Evolutionary conservation across 2,113 vertebrate genomes (phyloP).

Genomic region (Crotalus viridis): DNA sequence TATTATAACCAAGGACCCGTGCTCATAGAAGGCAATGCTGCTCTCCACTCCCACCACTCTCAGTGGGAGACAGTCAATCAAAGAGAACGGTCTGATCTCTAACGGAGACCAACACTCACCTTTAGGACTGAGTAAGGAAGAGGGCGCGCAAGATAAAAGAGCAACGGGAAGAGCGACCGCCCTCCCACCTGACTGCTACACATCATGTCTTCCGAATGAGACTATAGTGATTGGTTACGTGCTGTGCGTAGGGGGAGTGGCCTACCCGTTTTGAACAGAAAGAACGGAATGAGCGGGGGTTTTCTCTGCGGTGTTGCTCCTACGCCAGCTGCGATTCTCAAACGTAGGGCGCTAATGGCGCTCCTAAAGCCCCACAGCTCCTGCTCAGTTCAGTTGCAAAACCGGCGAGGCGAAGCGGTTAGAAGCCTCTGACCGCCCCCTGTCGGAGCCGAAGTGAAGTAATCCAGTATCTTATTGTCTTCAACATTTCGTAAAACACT

Average conservation of each 20-base stretch:
- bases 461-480: neutral
- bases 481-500: neutral
- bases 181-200: neutral
- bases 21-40: neutral
- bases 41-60: neutral
- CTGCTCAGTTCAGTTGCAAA: neutral
- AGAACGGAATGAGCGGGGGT: neutral
- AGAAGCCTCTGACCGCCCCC: neutral
- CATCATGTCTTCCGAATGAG: neutral
- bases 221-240: neutral
- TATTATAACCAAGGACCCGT: neutral
- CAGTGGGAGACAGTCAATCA: neutral
- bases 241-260: neutral
- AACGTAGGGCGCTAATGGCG: neutral
- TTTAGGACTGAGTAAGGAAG: neutral
- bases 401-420: neutral
- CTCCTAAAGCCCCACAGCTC: neutral
- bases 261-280: neutral
- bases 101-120: neutral
- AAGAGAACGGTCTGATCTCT: neutral
- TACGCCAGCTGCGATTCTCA: neutral
- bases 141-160: rapidly evolving
- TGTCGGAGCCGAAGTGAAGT: neutral
- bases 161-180: neutral
- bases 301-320: neutral